A percentile compares a stretch with the other conserved stretches of the same genome.
These are phyloP conservation scores for Zaprionus obscuricornis DNA, from an alignment of 2,888 invertebrate species.

Conservation along the genomic window DNA sequence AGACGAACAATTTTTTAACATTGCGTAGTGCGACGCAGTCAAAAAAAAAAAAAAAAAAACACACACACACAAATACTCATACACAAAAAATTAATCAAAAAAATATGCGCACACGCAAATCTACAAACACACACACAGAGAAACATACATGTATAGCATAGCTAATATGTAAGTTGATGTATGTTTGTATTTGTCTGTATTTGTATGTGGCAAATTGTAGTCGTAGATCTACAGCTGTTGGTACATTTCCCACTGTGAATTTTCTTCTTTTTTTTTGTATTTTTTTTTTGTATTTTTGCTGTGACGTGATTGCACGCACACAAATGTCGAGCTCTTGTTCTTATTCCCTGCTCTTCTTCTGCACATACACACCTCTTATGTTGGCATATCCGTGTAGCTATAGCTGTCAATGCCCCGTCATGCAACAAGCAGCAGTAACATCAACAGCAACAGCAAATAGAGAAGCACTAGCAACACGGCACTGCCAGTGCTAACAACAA, in stretches of 20 bases:
- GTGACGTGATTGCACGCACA: conserved; percentile 59
- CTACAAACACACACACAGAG: conserved; percentile 8
- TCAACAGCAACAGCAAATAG: conserved; percentile 24
- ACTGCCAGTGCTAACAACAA: conserved; percentile 15
- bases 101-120: no score
- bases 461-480: not conserved
- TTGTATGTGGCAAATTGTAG: conserved; percentile 2
- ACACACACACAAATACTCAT: conserved; percentile 44
- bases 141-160: not conserved
- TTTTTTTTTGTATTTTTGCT: no score
- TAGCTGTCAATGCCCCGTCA: conserved; percentile 64
- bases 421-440: conserved; percentile 53
- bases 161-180: not conserved
- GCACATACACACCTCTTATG: not conserved
- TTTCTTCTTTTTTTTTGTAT: no score
- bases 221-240: conserved; percentile 59
- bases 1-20: conserved; percentile 43
- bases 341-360: no score
- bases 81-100: conserved; percentile 21
- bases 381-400: conserved; percentile 26
- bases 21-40: conserved; percentile 30
- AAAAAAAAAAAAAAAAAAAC: conserved; percentile 52
- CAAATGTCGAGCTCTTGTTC: conserved; percentile 36
- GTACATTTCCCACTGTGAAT: conserved; percentile 61
- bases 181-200: conserved; percentile 1